Conservation (phyloP, 2,113 vertebrate species). For the Athene cunicularia region DNA sequence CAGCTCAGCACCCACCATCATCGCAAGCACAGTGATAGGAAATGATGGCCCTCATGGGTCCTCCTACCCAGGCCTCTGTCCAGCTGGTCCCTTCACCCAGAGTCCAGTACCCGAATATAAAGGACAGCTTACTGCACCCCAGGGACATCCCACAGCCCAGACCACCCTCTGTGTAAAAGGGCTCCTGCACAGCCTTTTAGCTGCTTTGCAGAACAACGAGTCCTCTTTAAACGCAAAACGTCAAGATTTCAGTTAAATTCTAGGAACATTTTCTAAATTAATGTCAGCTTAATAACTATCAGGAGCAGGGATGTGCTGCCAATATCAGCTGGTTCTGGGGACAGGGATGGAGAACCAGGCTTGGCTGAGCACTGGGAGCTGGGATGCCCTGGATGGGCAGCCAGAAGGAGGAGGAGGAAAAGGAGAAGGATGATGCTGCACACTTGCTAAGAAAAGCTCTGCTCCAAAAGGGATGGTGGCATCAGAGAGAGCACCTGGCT, state of each 20-base stretch:
- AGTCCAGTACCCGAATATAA: neutral
- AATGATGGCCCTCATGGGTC: neutral
- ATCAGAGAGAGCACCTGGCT: neutral
- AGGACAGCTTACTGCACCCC: neutral
- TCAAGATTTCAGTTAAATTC: neutral
- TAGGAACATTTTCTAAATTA: neutral
- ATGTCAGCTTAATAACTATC: neutral
- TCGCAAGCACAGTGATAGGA: neutral
- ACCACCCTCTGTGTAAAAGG: neutral
- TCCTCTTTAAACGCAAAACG: neutral
- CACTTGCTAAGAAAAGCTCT: neutral
- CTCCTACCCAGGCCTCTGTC: neutral
- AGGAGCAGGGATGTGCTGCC: neutral
- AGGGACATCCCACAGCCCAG: neutral
- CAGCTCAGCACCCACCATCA: neutral
- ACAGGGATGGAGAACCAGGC: rapidly evolving
- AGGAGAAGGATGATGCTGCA: neutral
- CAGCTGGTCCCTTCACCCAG: neutral
- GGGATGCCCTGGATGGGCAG: neutral
- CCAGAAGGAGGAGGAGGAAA: neutral
- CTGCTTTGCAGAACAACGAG: neutral
- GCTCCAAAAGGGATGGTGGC: neutral
- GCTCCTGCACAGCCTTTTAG: neutral
- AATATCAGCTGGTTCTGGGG: neutral
- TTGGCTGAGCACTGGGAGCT: neutral